Evolutionary conservation across 1,140 invertebrate genomes (phyloP), one percentile per base, ranked within the genome.

Genomic region (Antheraea mylitta): DNA sequence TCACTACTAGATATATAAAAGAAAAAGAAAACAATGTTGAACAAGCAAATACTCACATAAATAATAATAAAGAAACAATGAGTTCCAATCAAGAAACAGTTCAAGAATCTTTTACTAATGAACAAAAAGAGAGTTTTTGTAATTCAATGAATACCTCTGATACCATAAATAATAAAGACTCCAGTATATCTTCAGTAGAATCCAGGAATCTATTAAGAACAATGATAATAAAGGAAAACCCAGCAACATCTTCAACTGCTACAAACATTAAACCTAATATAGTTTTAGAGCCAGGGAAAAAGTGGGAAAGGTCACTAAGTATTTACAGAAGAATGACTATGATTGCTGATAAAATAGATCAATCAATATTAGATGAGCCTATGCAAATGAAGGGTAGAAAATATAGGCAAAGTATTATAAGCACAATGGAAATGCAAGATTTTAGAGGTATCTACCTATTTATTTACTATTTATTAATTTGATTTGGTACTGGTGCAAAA

Each of bases 231-330:
- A n/a, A 53, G 5, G 16, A 16, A 16, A 53, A 53, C 45, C 16
- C 45, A 13, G 45, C 11, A 53, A 53, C 9, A 53, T 53, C 45
- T 13, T 7, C 45, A 53, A 16, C 1, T 13, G 16, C 10, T 13
- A 37, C 36, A 37, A 77, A 77, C 18, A 0, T 58, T n/a, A 85
- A 82, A 78, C 80, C 76, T 71, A 72, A 67, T 16, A 89, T 91
- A 72, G 81, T 90, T 7, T 68, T 91, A 8, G 83, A 87, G 60
- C 91, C 92, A 19, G 92, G 91, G 3, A 93, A 93, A 69, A 85
- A 87, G 81, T 92, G 90, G 90, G 89, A 91, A 67, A 84, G 91
- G 68, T 92, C 89, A 7, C 70, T 92, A 18, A 92, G 87, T 71
- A 93, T 93, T 61, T 87, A 89, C 61, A 85, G 82, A 80, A 85